Percentiles rank a stretch among this genome's conserved stretches.
phyloP scores from a whole-genome alignment of 2,113 vertebrate species.

The Platichthys flesus region DNA sequence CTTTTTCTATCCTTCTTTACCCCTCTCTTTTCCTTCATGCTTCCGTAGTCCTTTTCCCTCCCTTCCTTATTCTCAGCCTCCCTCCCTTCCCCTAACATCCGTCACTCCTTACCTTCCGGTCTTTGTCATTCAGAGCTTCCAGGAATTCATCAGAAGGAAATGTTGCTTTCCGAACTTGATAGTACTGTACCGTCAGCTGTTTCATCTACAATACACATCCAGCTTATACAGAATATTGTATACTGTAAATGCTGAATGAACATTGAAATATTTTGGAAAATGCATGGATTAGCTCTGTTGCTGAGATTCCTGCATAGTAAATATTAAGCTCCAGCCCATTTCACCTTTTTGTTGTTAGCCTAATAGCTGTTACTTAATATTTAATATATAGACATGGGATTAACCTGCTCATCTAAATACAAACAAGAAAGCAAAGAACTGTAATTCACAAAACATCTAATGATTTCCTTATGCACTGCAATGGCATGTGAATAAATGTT shows the following conservation, averaged over 20 bases:
- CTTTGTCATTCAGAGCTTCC: slow-evolving; percentile 82
- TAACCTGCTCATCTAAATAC: not conserved
- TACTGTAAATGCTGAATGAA: not conserved
- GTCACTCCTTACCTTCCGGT: slow-evolving; percentile 74
- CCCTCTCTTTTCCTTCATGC: slow-evolving; percentile 1
- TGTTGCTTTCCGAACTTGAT: slow-evolving; percentile 67
- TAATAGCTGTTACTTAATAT: too few species aligned
- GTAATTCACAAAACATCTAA: not conserved
- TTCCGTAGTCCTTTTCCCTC: not conserved
- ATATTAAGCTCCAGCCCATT: not conserved
- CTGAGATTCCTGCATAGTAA: not conserved
- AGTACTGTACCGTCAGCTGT: slow-evolving; percentile 59
- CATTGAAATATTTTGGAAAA: not conserved
- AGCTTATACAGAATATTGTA: not conserved
- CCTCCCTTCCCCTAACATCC: slow-evolving; percentile 25
- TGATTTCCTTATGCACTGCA: not conserved
- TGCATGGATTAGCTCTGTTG: not conserved
- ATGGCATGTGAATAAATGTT: not conserved
- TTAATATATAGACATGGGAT: not conserved
- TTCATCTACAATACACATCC: slow-evolving; percentile 17
- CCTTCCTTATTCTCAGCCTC: slow-evolving; percentile 11
- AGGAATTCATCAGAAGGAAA: slow-evolving; percentile 83
- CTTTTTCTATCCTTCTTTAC: not conserved
- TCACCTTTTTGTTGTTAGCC: not conserved
- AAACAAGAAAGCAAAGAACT: not conserved